Percentiles rank a stretch among this genome's conserved stretches.
These are phyloP conservation scores for Cataglyphis albicans DNA, from an alignment of 2,888 invertebrate genomes.

Conservation along the genomic window DNA sequence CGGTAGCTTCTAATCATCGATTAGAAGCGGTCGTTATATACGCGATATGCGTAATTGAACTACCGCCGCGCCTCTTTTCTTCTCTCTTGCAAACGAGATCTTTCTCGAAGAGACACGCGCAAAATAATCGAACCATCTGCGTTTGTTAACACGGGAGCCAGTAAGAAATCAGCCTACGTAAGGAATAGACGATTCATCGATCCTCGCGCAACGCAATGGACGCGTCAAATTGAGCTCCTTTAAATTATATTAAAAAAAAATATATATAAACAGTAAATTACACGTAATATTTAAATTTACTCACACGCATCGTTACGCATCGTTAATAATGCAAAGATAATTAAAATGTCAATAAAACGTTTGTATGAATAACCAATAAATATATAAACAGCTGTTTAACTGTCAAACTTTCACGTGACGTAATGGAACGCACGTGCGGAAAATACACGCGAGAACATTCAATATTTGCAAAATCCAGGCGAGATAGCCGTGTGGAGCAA, in stretches of 20 bases:
- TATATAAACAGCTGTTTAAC: background rate
- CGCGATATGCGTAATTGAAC: constrained; percentile 48
- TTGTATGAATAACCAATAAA: background rate
- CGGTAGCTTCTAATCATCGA: constrained; percentile 78
- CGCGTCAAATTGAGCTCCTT: background rate
- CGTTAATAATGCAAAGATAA: background rate
- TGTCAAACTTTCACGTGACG: background rate
- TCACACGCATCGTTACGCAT: too few species aligned
- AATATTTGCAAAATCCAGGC: constrained; percentile 28
- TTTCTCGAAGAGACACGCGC: constrained; percentile 38
- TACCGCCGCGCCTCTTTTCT: constrained; percentile 47
- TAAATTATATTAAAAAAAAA: constrained; percentile 9
- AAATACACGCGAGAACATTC: background rate
- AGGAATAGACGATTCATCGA: background rate
- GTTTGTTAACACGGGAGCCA: constrained; percentile 41
- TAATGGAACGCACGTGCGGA: background rate
- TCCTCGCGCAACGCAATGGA: background rate
- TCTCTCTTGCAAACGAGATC: constrained; percentile 55
- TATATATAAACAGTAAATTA: background rate
- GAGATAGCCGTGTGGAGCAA: constrained; percentile 30
- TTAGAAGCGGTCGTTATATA: constrained; percentile 73
- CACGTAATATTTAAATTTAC: background rate
- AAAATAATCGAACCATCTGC: constrained; percentile 49
- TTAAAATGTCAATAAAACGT: background rate
- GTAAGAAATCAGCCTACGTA: constrained; percentile 16